phyloP scores from a whole-genome alignment of 1,140 invertebrate genomes.

The Diachasma alloeum region DNA sequence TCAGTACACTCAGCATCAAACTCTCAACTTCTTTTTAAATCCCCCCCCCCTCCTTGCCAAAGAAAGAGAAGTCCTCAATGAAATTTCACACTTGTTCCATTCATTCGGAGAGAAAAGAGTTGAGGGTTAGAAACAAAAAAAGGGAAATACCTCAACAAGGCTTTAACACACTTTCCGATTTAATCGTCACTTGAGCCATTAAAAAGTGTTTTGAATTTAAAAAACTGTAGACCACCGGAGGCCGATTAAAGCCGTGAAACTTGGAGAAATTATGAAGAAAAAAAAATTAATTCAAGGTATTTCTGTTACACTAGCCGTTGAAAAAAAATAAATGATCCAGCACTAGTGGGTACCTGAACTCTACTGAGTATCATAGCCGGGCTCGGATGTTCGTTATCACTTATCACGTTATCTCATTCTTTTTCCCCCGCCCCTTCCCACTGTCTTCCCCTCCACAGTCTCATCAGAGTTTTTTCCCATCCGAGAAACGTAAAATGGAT shows the following conservation, averaged over 20 bases:
- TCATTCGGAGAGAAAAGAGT: background rate
- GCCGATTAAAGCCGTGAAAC: background rate
- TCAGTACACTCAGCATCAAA: conserved; percentile 2
- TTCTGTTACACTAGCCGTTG: background rate
- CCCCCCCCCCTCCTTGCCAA: background rate
- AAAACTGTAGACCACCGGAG: background rate
- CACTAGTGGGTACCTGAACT: conserved; percentile 12
- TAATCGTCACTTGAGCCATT: conserved; percentile 37
- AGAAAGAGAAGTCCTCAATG: background rate
- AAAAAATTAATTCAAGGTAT: background rate
- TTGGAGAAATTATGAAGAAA: background rate
- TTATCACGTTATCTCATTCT: conserved; percentile 4
- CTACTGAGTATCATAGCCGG: conserved; percentile 8
- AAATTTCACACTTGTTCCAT: background rate
- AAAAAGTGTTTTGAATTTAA: background rate
- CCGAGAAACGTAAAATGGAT: background rate
- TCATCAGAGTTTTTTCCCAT: background rate
- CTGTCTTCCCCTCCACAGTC: background rate
- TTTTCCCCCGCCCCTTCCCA: background rate
- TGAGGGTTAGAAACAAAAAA: background rate
- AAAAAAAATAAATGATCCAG: background rate
- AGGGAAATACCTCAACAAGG: background rate
- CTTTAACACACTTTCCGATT: conserved; percentile 6
- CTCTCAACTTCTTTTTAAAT: background rate
- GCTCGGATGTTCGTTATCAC: conserved; percentile 9